These are phyloP conservation scores for Acropora tenuis DNA, from an alignment of 64 coral and sea anemone genomes.

Conservation along the genomic window DNA sequence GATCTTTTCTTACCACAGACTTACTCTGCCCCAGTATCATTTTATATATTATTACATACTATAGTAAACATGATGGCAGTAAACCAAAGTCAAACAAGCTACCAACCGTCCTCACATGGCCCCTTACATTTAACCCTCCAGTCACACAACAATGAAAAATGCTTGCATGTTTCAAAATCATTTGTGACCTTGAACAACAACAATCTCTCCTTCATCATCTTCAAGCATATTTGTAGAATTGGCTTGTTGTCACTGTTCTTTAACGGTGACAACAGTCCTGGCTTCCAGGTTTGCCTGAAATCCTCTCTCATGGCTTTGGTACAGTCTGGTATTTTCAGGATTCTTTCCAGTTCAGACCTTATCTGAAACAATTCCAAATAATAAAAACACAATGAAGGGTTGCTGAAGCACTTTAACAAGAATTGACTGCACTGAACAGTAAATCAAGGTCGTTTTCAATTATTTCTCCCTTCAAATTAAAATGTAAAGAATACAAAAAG, in stretches of 20 bases:
- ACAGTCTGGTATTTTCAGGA: not conserved
- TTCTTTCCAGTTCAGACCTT: not conserved
- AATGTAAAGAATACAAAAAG: not conserved
- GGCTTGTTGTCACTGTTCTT: too few relatives aligned
- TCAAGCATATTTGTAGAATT: not conserved
- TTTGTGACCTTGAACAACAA: not conserved
- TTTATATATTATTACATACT: not conserved
- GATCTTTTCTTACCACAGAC: not conserved
- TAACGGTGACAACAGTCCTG: not conserved
- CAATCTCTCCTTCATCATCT: not conserved
- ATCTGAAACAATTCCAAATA: constrained; percentile 1
- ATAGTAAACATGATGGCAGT: not conserved
- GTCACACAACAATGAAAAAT: not conserved
- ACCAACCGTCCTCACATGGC: not conserved
- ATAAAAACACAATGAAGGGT: not conserved
- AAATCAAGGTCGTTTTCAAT: not conserved
- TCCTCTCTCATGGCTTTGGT: not conserved
- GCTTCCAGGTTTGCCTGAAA: not conserved
- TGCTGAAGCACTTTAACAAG: not conserved
- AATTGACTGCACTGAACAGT: not conserved
- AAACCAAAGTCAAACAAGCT: not conserved
- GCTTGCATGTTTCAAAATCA: not conserved
- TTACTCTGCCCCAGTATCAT: not conserved
- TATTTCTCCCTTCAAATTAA: not conserved
- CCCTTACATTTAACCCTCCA: not conserved